Base-by-base conservation (phyloP, 92 coral and sea anemone species). In the Blastomussa wellsi region DNA sequence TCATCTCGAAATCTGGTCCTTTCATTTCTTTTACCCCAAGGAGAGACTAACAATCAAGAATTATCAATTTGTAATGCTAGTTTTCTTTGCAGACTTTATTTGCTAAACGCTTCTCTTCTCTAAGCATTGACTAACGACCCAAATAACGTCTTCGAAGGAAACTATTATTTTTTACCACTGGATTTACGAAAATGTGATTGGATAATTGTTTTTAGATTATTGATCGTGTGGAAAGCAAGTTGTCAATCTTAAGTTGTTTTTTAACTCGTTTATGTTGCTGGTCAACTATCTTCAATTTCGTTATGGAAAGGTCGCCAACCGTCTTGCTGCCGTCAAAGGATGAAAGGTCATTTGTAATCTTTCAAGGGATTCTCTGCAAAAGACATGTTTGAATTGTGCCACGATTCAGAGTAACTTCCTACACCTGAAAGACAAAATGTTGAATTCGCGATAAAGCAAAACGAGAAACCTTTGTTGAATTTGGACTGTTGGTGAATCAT, bases 181-280 rank as follows among this genome's bases (percentile, higher is more conserved):
- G 9, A 60, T 26, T 38, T 41, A 7, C 17, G 47, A 64, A 64
- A 36, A 6, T 39, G 67, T 57, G 53, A 62, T 62, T 24, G 57
- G 35, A 14, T 62, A 17, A 41, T 41, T 8, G 39, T 28, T 62
- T 42, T 37, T 38, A 60, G 55, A 60, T 5, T 22, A 31, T 19
- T 38, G 13, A 79, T 64, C 26, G 26, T 26, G n/a, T 3, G 64
- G 66, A 31, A 76, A 51, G 41, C 80, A 35, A 76, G 51, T 76
- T 79, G 26, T 28, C 2, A 64, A 64, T 64, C 72, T 60, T 7
- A 19, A n/a, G 14, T 36, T 37, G 20, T 79, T 79, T n/a, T 78
- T 79, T 79, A 59, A 36, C 65, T 32, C 12, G 41, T 17, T 79
- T 79, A 60, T 39, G 53, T 79, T 79, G 83, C 57, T n/a, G 83